Evolutionary conservation across 2,113 vertebrate genomes (phyloP), one percentile per base, ranked within the genome.

Genomic region (Bostrychus sinensis): DNA sequence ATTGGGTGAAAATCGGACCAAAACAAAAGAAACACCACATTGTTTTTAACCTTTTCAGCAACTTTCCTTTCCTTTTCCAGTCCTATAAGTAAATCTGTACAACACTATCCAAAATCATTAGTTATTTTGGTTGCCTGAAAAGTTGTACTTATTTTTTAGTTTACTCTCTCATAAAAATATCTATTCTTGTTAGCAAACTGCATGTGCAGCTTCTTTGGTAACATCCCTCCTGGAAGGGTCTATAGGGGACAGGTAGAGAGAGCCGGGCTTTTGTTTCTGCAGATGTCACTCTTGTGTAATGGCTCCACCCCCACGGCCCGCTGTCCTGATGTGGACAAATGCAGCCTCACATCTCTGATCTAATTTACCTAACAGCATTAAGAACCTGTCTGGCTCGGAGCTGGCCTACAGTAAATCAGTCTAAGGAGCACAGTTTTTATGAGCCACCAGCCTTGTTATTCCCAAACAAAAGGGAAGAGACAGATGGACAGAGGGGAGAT

Each of bases 281-380:
- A 69, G 74, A 81, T 85, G 64, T 80, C 72, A 61, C 62, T 63
- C 48, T 58, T 32, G 48, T 51, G 19, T 58, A n/a, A 58, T 73
- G 7, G 48, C 62, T 58, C 62, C 53, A 14, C 30, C 61, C 61
- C 67, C 63, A 6, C 42, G 0, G 13, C 63, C 59, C 60, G 37
- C 53, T 7, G 1, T 61, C 70, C 61, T 76, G 75, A 85, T 75
- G 62, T 84, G 81, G 86, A 89, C 83, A 85, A 88, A 90, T 84
- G 82, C 77, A 72, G 66, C 66, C 77, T 82, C 80, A 82, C 84
- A 79, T 85, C 70, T 83, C 86, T 92, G 83, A 92, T 92, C 83
- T 89, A 81, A 91, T 92, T 91, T 88, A 70, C 88, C 81, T 88
- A 91, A 92, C 82, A 81, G 84, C 88, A 92, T 92, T 86, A 90